These are phyloP conservation scores for Perca schrenkii DNA, from an alignment of 2,113 vertebrate genomes.

Conservation along the genomic window DNA sequence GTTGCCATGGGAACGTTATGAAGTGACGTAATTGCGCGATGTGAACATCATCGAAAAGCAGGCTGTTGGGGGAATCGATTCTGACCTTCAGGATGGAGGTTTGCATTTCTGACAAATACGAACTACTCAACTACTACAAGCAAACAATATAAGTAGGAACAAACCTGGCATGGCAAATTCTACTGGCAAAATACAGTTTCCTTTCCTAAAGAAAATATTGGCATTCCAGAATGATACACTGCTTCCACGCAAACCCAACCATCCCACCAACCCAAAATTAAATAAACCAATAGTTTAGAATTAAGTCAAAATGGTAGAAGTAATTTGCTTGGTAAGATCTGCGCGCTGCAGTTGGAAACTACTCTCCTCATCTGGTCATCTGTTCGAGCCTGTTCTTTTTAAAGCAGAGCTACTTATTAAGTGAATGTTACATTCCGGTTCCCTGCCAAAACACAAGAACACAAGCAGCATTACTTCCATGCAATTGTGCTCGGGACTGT, in stretches of 20 bases:
- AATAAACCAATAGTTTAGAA: not conserved
- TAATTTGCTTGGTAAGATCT: not conserved
- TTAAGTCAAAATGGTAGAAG: not conserved
- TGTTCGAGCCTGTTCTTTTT: constrained; percentile 11
- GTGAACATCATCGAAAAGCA: too few relatives aligned
- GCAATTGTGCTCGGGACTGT: not conserved
- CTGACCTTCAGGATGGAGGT: not conserved
- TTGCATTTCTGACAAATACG: not conserved
- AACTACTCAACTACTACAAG: not conserved
- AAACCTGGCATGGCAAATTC: not conserved
- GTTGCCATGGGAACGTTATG: too few relatives aligned
- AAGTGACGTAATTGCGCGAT: too few relatives aligned
- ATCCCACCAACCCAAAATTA: not conserved
- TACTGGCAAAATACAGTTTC: not conserved
- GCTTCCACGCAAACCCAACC: not conserved
- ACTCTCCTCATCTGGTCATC: not conserved
- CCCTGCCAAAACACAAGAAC: constrained; percentile 14
- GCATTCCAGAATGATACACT: not conserved
- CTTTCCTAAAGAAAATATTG: not conserved
- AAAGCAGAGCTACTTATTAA: constrained; percentile 23
- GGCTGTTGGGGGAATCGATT: too few relatives aligned
- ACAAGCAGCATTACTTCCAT: not conserved
- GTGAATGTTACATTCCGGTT: constrained; percentile 8
- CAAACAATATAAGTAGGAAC: not conserved
- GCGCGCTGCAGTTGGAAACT: not conserved